phyloP scores from a whole-genome alignment of 2,797 vertebrate genomes.

The Amazonetta brasiliensis region DNA sequence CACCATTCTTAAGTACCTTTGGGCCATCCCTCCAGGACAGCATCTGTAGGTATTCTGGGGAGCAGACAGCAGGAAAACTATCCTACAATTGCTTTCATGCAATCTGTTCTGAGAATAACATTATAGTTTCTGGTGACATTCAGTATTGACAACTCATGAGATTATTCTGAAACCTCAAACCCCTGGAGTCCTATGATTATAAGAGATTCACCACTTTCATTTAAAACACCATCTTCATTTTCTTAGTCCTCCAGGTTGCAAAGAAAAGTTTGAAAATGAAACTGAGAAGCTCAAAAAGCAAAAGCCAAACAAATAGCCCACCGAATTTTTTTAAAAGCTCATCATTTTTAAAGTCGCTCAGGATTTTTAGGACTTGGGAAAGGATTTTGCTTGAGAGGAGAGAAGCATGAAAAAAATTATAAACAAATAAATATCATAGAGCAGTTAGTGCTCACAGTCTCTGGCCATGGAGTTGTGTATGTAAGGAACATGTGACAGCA shows the following conservation, averaged over 20 bases:
- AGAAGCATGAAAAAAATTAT: neutral
- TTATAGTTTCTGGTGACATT: slow-evolving; percentile 21
- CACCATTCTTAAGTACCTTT: neutral
- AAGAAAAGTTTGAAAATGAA: neutral
- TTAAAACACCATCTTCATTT: slow-evolving; percentile 20
- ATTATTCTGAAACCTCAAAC: slow-evolving; percentile 40
- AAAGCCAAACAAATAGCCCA: neutral
- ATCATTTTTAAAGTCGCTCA: neutral
- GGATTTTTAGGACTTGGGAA: neutral
- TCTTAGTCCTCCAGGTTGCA: neutral
- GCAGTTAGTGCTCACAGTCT: fast-evolving
- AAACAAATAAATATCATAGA: neutral
- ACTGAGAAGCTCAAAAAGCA: neutral
- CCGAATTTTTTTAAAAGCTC: neutral
- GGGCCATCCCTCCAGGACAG: neutral
- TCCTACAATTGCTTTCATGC: neutral
- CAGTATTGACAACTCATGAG: neutral
- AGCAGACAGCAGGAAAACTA: neutral
- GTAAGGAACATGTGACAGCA: neutral
- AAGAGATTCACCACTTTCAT: slow-evolving; percentile 21
- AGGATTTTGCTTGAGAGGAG: neutral
- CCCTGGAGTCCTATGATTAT: slow-evolving; percentile 20
- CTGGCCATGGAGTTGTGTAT: neutral
- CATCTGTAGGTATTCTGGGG: neutral
- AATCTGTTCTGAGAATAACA: neutral